Percentiles rank a stretch among this genome's conserved stretches.
These are phyloP conservation scores for Leptinotarsa defecta DNA, from an alignment of 1,140 invertebrate genomes.

Conservation along the genomic window DNA sequence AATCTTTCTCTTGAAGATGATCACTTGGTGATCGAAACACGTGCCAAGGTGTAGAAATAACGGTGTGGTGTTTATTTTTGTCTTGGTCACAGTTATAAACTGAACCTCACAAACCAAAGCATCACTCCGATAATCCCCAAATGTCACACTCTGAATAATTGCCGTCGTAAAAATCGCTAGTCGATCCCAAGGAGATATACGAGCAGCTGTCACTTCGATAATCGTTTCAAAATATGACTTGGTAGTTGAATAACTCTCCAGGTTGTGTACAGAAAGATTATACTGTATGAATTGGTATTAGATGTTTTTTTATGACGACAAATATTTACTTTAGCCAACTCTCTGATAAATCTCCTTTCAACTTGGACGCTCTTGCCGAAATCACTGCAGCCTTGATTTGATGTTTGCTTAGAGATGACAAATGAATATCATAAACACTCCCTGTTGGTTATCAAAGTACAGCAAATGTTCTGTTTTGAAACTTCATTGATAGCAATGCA, in stretches of 20 bases:
- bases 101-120: too few species aligned
- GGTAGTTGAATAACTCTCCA: conserved; percentile 31
- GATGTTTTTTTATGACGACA: conserved; percentile 27
- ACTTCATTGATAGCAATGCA: neutral
- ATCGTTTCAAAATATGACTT: conserved; percentile 6
- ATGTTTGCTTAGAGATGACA: too few species aligned
- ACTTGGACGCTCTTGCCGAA: neutral
- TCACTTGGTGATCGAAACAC: too few species aligned
- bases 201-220: neutral
- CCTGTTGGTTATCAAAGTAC: too few species aligned
- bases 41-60: too few species aligned
- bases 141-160: too few species aligned
- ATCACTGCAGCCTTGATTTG: conserved; percentile 1
- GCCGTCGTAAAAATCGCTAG: too few species aligned
- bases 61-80: too few species aligned
- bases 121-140: too few species aligned
- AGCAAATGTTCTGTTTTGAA: neutral
- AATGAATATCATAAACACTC: too few species aligned
- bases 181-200: neutral
- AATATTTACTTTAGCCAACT: conserved; percentile 11
- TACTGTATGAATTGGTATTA: conserved; percentile 30
- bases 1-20: too few species aligned
- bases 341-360: conserved; percentile 9
- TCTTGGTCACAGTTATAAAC: too few species aligned
- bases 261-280: conserved; percentile 30